Base-by-base conservation (phyloP, 2,888 invertebrate species). In the Baronia brevicornis region DNA sequence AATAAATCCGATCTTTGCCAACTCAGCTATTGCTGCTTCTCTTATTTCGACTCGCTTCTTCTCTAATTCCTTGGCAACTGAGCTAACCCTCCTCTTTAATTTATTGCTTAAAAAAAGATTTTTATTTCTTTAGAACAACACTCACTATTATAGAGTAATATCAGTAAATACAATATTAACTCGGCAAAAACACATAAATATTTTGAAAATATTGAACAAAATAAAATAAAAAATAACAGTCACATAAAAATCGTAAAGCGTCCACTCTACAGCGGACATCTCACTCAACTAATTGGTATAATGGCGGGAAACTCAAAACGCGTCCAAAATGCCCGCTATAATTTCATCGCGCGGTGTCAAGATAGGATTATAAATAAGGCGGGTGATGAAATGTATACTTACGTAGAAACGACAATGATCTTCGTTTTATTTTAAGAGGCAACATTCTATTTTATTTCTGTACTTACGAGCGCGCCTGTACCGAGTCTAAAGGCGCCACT, bases 241-340 rank as follows among this genome's bases (percentile, higher is more conserved):
- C 54, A 43, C 67, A 70, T 75, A 75, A 75, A 77, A 72, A 59
- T 55, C 51, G 51, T 63, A 53, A 54, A 57, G 53, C 79, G 77
- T 74, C 73, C 73, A 63, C 60, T 46, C 65, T 33, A 51, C 44
- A 39, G 66, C 75, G 80, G 82, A 82, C 77, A 75, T 80, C 78
- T 82, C 80, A 80, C 75, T 82, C 82, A 80, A 82, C 82, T 82
- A 82, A 82, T 82, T 79, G 78, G 49, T 66, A 34, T 77, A 79
- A 80, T 79, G 71, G 79, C 70, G 71, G 75, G 73, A 73, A 77
- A 72, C 60, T 64, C 62, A 56, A 69, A 73, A 66, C 59, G 60
- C 48, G 52, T 57, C 61, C 60, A 69, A 67, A 70, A 80, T 66
- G 69, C 74, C 70, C 39, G 62, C 71, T 59, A 74, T 75, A 69